A percentile compares a stretch with the other conserved stretches of the same genome.
phyloP scores from a whole-genome alignment of 2,113 vertebrate genomes.

The Cebidichthys violaceus region DNA sequence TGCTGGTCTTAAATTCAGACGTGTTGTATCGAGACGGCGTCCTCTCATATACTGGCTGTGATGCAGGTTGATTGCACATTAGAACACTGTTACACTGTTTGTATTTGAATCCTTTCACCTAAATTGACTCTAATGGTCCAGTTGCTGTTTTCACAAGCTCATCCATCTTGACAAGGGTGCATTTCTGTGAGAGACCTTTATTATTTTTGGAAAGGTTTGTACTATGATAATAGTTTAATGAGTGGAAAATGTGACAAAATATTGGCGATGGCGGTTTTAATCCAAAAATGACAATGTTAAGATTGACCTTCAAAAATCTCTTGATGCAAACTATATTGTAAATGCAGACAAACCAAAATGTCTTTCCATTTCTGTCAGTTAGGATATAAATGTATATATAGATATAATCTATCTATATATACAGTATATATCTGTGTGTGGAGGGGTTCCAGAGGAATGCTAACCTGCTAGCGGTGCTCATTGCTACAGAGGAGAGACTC shows the following conservation, averaged over 20 bases:
- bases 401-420: slow-evolving; percentile 3
- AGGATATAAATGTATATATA: background rate
- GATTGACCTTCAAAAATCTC: slow-evolving; percentile 48
- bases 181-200: background rate
- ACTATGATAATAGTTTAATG: background rate
- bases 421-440: slow-evolving; percentile 1
- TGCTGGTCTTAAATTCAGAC: background rate
- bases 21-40: slow-evolving; percentile 14
- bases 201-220: background rate
- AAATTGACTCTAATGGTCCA: background rate
- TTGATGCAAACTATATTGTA: background rate
- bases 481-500: slow-evolving; percentile 25
- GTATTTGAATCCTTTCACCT: slow-evolving; percentile 3
- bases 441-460: background rate
- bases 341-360: background rate
- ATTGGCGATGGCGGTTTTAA: background rate
- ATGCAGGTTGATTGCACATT: slow-evolving; percentile 38
- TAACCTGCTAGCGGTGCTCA: slow-evolving; percentile 30
- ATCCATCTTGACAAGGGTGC: background rate
- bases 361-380: background rate
- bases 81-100: background rate
- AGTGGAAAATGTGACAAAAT: background rate
- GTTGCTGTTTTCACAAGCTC: background rate
- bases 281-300: background rate
- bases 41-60: slow-evolving; percentile 18